Percentiles rank a stretch among this genome's conserved stretches.
Conservation (phyloP, 1,140 invertebrate species). For the Cotesia vestalis region DNA sequence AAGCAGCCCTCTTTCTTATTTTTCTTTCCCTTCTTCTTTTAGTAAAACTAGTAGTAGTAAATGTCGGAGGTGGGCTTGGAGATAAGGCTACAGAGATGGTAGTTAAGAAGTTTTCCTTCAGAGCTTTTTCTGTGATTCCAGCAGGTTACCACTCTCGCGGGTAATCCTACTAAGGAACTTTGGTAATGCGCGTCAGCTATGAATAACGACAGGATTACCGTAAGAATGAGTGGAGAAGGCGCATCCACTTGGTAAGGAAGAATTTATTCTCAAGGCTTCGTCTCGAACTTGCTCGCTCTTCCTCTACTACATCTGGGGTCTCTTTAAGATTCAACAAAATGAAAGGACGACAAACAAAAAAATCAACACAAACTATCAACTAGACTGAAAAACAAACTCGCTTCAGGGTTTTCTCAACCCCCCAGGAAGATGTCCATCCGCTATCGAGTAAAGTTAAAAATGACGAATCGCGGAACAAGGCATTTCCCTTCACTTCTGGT, state of each 20-base stretch:
- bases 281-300: constrained; percentile 7
- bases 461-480: constrained; percentile 28
- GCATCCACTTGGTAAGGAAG: constrained; percentile 23
- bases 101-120: constrained; percentile 43
- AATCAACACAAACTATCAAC: no score
- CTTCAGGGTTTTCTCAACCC: not conserved
- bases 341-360: no score
- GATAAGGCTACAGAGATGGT: constrained; percentile 22
- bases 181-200: constrained; percentile 42
- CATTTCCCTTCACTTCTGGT: constrained; percentile 21
- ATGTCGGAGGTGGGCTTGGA: not conserved
- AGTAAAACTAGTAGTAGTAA: not conserved
- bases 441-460: constrained; percentile 32
- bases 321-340: no score
- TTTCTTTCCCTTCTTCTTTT: no score
- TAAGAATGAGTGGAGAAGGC: constrained; percentile 36
- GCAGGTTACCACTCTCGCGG: constrained; percentile 45
- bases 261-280: not conserved
- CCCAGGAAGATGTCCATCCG: not conserved
- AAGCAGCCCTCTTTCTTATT: no score
- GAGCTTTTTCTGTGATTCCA: constrained; percentile 45
- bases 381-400: not conserved
- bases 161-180: constrained; percentile 49
- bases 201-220: constrained; percentile 45
- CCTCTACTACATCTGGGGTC: not conserved